phyloP scores from a whole-genome alignment of 2,113 vertebrate species.

The Falcunculus frontatus region DNA sequence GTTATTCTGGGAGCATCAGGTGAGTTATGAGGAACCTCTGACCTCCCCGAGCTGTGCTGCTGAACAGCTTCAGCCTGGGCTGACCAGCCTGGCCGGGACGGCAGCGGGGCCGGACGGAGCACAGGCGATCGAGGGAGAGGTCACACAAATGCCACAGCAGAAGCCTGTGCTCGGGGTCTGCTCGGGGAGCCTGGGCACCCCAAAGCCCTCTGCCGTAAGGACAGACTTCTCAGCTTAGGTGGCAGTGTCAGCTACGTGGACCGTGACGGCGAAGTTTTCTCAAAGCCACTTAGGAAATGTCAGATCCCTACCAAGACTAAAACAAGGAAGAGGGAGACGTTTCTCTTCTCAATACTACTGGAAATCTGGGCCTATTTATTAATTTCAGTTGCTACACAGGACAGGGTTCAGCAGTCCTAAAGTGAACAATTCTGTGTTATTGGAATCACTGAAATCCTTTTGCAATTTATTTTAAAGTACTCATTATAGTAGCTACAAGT shows the following conservation, averaged over 20 bases:
- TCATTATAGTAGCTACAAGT: not conserved
- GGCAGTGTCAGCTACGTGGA: fast-evolving
- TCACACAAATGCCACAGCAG: not conserved
- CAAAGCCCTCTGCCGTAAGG: fast-evolving
- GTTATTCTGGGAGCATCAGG: not conserved
- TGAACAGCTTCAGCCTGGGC: not conserved
- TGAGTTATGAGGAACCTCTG: not conserved
- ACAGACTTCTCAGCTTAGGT: not conserved
- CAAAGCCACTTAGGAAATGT: not conserved
- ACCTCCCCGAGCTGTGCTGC: fast-evolving
- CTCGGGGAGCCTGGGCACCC: not conserved
- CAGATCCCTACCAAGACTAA: not conserved
- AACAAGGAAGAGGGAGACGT: not conserved
- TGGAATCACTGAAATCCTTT: not conserved
- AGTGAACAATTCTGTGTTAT: not conserved
- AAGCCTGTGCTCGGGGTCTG: not conserved
- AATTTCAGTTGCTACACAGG: not conserved
- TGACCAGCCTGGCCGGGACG: not conserved
- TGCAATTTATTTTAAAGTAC: not conserved
- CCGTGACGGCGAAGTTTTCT: not conserved
- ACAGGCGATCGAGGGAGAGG: fast-evolving
- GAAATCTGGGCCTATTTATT: not conserved
- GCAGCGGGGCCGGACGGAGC: fast-evolving
- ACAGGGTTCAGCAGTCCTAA: not conserved
- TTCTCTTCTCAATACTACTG: not conserved